Percentiles rank a stretch among this genome's conserved stretches.
Conservation (phyloP, 1,140 invertebrate species). For the Gonioctena quinquepunctata region DNA sequence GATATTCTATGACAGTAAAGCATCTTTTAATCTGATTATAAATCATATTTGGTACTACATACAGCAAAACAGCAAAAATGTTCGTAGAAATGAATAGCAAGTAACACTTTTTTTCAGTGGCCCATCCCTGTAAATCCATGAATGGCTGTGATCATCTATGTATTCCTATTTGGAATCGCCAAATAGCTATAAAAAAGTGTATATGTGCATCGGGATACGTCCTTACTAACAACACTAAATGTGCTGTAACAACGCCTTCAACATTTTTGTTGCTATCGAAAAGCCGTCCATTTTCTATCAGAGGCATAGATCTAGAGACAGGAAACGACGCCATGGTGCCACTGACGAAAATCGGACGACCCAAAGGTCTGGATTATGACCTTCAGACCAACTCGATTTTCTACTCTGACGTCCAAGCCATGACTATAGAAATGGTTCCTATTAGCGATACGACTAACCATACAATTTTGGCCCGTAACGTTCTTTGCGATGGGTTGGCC, state of each 20-base stretch:
- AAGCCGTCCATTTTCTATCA: conserved; percentile 66
- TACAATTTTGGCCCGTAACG: conserved; percentile 52
- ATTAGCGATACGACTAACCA: conserved; percentile 36
- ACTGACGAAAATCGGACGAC: conserved; percentile 61
- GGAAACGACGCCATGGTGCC: conserved; percentile 60
- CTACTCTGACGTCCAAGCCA: conserved; percentile 67
- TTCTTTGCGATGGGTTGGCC: conserved; percentile 73
- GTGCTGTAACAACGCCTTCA: conserved; percentile 43
- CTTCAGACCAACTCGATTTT: conserved; percentile 67
- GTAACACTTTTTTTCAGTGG: conserved; percentile 57
- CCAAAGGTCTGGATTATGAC: conserved; percentile 73
- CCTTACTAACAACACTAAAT: conserved; percentile 58
- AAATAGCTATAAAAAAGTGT: conserved; percentile 64
- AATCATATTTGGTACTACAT: too few species aligned
- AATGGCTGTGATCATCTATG: conserved; percentile 81
- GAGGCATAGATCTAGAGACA: conserved; percentile 58
- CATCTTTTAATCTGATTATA: too few species aligned
- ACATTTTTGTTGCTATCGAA: conserved; percentile 69
- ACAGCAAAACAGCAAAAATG: not conserved
- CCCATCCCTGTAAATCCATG: conserved; percentile 71
- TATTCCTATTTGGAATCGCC: conserved; percentile 63
- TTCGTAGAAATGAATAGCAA: not conserved
- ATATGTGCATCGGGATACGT: conserved; percentile 71
- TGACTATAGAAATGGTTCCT: conserved; percentile 37
- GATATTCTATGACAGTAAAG: too few species aligned